Base-by-base conservation (phyloP, 2,113 vertebrate species). In the Paratilapia polleni region DNA sequence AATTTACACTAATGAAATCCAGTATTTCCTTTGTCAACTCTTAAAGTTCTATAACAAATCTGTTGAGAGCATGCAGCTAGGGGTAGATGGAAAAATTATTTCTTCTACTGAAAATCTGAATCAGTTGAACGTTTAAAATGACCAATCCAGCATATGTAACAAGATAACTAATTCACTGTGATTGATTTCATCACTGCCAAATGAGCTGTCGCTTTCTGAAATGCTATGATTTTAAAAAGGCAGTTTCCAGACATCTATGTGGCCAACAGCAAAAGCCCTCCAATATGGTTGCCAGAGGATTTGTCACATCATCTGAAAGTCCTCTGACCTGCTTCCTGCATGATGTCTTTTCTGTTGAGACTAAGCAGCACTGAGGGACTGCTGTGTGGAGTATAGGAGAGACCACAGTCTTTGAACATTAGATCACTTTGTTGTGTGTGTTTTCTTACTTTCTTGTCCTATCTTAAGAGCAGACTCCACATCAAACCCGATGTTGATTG, bases 271-370 rank as follows among this genome's bases (percentile, higher is more conserved):
- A 73, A 15, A 76, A 14, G 17, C 63, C 60, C 63, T 87, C 80
- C 78, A 82, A 58, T 56, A 12, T 83, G 85, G 80, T 86, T 61
- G 78, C 66, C 41, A n/a, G 68, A 93, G 80, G 82, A 63, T 49
- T 43, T 77, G 61, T 81, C n/a, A 43, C 80, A 77, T 89, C 78
- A 68, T 56, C 78, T 73, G 19, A 70, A 87, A 82, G 75, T 78
- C 19, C 63, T 77, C 77, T 24, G 7, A 28, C 31, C 66, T 34
- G 43, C 76, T 70, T 70, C 34, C 61, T 88, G 87, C 91, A 91
- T 92, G 90, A 81, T 41, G 49, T 78, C 74, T 61, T 28, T 22
- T 54, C 66, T 81, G 83, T 63, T 81, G 10, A 84, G n/a, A 78
- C 77, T 74, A 80, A 84, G 1, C 9, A 62, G 20, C 31, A 15